phyloP scores from a whole-genome alignment of 2,888 invertebrate genomes.

The Slavum lentiscoides region DNA sequence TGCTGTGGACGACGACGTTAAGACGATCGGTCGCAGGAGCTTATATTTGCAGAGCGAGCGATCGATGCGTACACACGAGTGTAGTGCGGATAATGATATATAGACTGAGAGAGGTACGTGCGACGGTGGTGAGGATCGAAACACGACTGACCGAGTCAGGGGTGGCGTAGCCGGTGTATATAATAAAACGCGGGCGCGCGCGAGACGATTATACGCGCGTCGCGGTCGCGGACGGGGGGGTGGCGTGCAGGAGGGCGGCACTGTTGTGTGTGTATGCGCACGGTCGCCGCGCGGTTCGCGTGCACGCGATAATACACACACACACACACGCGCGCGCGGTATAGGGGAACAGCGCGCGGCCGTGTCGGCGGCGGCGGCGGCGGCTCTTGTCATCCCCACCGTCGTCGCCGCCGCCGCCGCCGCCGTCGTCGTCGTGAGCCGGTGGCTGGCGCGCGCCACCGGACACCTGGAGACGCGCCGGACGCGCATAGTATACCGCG shows the following conservation, averaged over 20 bases:
- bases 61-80: no score
- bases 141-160: constrained; percentile 46
- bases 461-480: constrained; percentile 49
- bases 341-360: constrained; percentile 9
- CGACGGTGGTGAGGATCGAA: constrained; percentile 41
- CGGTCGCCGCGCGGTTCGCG: constrained; percentile 22
- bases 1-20: no score
- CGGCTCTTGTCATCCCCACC: constrained; percentile 52
- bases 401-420: no score
- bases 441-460: constrained; percentile 31
- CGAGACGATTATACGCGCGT: background rate
- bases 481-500: constrained; percentile 21
- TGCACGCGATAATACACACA: background rate
- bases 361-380: background rate
- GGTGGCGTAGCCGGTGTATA: constrained; percentile 26
- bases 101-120: constrained; percentile 4
- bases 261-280: background rate
- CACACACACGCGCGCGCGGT: background rate
- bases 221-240: constrained; percentile 14
- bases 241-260: background rate
- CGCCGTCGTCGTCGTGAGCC: background rate
- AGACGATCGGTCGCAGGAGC: no score
- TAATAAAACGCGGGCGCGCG: background rate
- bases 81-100: no score
- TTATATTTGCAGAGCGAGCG: no score